Conservation (phyloP, 1,140 invertebrate genomes). For the Odontomachus brunneus region DNA sequence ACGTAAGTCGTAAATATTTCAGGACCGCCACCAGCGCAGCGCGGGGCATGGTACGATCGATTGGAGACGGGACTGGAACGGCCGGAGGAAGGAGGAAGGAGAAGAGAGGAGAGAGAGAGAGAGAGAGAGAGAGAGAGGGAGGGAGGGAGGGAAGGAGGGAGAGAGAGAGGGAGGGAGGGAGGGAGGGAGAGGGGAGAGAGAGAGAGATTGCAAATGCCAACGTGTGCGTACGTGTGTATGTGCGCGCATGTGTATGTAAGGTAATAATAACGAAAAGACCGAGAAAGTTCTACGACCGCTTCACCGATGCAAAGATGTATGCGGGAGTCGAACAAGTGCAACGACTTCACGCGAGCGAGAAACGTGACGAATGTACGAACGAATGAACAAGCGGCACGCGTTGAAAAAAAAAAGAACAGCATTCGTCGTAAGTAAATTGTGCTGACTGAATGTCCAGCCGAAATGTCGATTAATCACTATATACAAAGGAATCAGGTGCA, state of each 20-base stretch:
- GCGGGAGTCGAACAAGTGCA: constrained; percentile 15
- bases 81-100: no score
- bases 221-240: not conserved
- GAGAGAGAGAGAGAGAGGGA: not conserved
- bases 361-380: not conserved
- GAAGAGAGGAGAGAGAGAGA: not conserved
- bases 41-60: not conserved
- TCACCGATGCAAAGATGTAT: constrained; percentile 22
- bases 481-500: no score
- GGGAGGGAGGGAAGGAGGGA: no score
- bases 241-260: not conserved
- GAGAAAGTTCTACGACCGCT: constrained; percentile 32
- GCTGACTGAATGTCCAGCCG: no score
- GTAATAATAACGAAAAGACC: constrained; percentile 34
- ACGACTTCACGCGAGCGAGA: not conserved
- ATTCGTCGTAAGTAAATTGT: no score
- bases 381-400: not conserved
- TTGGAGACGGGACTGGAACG: no score
- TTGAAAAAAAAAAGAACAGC: not conserved
- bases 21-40: not conserved
- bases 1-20: constrained; percentile 34
- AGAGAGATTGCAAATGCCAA: not conserved
- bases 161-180: no score
- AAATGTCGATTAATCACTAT: not conserved
- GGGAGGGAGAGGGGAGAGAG: no score